Evolutionary conservation across 1,140 invertebrate genomes (phyloP).

Genomic region (Calephelis virginiensis): DNA sequence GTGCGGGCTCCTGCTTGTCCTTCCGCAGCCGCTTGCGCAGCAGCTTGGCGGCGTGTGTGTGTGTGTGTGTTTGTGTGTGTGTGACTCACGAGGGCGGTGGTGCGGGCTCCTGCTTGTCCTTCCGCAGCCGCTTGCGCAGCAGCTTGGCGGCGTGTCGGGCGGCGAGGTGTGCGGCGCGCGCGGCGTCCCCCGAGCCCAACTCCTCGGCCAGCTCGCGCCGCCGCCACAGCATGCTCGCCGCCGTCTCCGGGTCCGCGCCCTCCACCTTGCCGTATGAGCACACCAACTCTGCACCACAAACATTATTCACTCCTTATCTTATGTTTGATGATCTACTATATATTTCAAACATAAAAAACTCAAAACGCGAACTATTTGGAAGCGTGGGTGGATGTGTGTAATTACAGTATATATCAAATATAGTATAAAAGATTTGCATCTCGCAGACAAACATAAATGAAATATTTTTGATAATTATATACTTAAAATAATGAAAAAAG

Average conservation of each 20-base stretch:
- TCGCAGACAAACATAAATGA: too few species aligned
- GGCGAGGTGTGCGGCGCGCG: constrained; percentile 46
- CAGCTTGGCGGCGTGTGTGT: constrained; percentile 50
- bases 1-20: constrained; percentile 58
- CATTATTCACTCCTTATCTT: neutral
- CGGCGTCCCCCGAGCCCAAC: constrained; percentile 49
- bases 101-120: constrained; percentile 60
- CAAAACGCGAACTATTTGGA: too few species aligned
- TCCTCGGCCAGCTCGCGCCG: constrained; percentile 69
- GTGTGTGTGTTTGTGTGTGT: neutral
- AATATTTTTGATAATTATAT: too few species aligned
- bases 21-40: constrained; percentile 64
- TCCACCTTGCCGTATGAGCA: constrained; percentile 59
- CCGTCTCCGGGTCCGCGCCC: constrained; percentile 56
- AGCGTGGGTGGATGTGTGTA: too few species aligned
- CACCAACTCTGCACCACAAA: constrained; percentile 43
- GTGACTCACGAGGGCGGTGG: constrained; percentile 30
- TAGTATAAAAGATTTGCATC: too few species aligned
- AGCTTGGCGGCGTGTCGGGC: constrained; percentile 55
- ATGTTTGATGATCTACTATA: too few species aligned
- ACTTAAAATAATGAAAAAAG: too few species aligned
- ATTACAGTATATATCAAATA: too few species aligned
- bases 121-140: constrained; percentile 61
- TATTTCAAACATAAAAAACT: too few species aligned
- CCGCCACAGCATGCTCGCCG: constrained; percentile 53